Conservation (phyloP, 2,797 vertebrate species). For the Coregonus sp. region DNA sequence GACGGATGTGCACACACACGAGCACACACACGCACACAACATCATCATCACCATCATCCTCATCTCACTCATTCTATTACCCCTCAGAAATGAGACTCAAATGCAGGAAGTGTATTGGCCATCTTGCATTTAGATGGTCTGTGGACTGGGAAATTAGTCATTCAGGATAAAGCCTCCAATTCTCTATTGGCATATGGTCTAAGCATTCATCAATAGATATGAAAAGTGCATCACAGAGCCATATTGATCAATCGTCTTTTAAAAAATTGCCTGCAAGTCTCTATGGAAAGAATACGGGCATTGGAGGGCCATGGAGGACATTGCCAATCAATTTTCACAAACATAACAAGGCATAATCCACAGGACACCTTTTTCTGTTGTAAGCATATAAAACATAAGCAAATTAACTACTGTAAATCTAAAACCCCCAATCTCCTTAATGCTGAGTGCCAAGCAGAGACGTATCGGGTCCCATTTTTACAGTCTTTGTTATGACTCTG, state of each 20-base stretch:
- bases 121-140: neutral
- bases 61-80: neutral
- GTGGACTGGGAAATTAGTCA: neutral
- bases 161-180: neutral
- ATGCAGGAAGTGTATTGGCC: no score
- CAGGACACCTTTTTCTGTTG: neutral
- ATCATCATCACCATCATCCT: neutral
- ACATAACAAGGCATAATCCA: neutral
- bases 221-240: neutral
- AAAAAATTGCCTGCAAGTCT: neutral
- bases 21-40: conserved; percentile 7
- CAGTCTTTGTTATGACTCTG: no score
- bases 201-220: neutral
- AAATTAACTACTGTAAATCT: neutral
- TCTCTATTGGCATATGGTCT: neutral
- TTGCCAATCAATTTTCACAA: neutral
- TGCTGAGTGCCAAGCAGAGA: no score
- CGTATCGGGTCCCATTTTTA: no score
- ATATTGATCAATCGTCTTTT: neutral
- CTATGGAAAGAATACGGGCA: no score
- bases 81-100: no score
- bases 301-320: neutral
- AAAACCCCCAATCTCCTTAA: no score
- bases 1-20: neutral
- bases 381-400: neutral